Evolutionary conservation across 2,113 vertebrate species (phyloP), one percentile per base, ranked within the genome.

Genomic region (Clupea harengus): DNA sequence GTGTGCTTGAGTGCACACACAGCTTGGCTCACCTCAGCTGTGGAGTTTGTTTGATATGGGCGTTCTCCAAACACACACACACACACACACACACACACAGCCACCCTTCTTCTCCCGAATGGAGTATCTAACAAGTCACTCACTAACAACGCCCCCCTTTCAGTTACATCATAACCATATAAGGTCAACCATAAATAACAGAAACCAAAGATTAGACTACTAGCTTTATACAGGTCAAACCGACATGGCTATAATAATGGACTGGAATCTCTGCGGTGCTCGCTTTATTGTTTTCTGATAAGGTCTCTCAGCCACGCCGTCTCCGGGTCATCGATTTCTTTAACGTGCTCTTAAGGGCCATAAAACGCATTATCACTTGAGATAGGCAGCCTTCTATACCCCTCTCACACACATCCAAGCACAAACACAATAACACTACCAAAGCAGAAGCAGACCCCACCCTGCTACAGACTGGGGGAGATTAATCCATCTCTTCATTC

Each of bases 291-390:
- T 32, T 78, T 78, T 39, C 72, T 39, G 72, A 78, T 32, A 78
- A 78, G 72, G 72, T 78, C 72, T 18, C 54, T 32, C 86, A 82
- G 47, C 28, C 44, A n/a, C 28, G 72, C 86, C 49, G 78, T 84
- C 46, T 81, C 52, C 64, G 81, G 78, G 78, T 75, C 57, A 89
- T 89, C 49, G 83, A 90, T 90, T 78, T 78, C 32, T 32, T 78
- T 46, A 44, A 67, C 64, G 52, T 49, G 82, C 83, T 87, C 57
- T 81, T 78, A 84, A 83, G 82, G 72, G 86, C 72, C 81, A 90
- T 87, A 85, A 83, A 45, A 83, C 81, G 75, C 82, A 82, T 86
- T 84, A 87, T 39, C 86, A 75, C 81, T 81, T 39, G 57, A 44
- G 57, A 45, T 47, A 54, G 67, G 46, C 39, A 50, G 9, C 67